Conservation (phyloP, 2,113 vertebrate species). For the Aramus guarauna region DNA sequence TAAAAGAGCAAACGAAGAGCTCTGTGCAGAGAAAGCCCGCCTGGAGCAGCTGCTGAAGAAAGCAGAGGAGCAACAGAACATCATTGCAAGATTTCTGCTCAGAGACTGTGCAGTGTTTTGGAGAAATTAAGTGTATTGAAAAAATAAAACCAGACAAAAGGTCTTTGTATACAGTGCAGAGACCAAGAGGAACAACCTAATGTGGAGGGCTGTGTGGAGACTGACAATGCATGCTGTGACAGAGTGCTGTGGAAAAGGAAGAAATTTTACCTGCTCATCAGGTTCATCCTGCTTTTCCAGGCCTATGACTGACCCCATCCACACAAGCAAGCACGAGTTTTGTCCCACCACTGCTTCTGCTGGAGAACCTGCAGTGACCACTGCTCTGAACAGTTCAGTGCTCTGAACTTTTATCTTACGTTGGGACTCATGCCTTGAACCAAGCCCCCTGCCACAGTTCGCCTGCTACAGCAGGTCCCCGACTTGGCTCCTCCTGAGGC, state of each 20-base stretch:
- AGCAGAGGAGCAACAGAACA: slow-evolving; percentile 13
- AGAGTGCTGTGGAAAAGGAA: neutral
- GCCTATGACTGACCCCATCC: neutral
- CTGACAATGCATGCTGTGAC: neutral
- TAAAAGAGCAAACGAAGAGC: slow-evolving; percentile 44
- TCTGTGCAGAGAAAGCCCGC: slow-evolving; percentile 53
- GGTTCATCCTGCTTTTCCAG: neutral
- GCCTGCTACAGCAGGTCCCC: neutral
- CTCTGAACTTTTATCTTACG: neutral
- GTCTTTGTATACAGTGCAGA: neutral
- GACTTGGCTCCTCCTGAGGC: neutral
- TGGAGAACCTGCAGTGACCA: neutral
- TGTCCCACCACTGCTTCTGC: neutral
- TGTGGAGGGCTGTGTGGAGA: neutral
- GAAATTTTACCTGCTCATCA: neutral
- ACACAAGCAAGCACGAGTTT: neutral
- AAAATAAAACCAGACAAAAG: neutral
- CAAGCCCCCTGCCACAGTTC: neutral
- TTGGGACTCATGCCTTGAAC: neutral
- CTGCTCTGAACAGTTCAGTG: too few relatives aligned
- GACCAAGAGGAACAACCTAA: neutral
- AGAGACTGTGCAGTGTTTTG: neutral
- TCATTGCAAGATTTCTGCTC: neutral
- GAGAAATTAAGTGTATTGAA: neutral
- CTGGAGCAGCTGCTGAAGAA: slow-evolving; percentile 70